Conservation (phyloP, 2,888 invertebrate genomes). For the Cistogaster globosa region DNA sequence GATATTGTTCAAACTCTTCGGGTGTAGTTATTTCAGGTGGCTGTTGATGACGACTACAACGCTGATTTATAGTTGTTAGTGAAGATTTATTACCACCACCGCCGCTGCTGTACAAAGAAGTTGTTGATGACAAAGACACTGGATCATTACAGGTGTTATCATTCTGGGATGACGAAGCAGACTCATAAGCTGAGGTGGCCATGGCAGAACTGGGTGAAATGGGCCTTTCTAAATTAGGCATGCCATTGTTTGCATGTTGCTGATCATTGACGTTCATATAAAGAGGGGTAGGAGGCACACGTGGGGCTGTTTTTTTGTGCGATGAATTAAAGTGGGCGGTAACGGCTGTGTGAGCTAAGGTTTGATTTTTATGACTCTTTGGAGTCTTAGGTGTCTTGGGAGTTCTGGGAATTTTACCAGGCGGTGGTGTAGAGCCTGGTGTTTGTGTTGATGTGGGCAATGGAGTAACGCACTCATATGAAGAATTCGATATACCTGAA, state of each 20-base stretch:
- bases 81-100: constrained; percentile 62
- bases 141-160: constrained; percentile 77
- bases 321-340: constrained; percentile 67
- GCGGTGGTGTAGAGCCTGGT: constrained; percentile 54
- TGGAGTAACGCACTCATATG: constrained; percentile 84
- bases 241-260: background rate
- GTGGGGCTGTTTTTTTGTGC: constrained; percentile 68
- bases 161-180: constrained; percentile 77
- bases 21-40: constrained; percentile 77
- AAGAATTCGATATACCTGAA: constrained; percentile 83
- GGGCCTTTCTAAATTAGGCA: constrained; percentile 69
- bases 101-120: constrained; percentile 77
- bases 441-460: constrained; percentile 80
- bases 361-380: constrained; percentile 68
- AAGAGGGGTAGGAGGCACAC: constrained; percentile 73
- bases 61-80: constrained; percentile 47
- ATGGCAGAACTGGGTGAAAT: constrained; percentile 74
- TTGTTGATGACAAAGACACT: constrained; percentile 77
- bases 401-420: constrained; percentile 64
- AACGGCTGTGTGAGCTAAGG: constrained; percentile 60
- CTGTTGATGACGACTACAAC: constrained; percentile 76
- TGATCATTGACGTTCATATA: constrained; percentile 79
- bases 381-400: constrained; percentile 74
- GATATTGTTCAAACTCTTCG: constrained; percentile 78
- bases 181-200: constrained; percentile 79